phyloP scores from a whole-genome alignment of 2,797 vertebrate genomes.

The Parambassis ranga region DNA sequence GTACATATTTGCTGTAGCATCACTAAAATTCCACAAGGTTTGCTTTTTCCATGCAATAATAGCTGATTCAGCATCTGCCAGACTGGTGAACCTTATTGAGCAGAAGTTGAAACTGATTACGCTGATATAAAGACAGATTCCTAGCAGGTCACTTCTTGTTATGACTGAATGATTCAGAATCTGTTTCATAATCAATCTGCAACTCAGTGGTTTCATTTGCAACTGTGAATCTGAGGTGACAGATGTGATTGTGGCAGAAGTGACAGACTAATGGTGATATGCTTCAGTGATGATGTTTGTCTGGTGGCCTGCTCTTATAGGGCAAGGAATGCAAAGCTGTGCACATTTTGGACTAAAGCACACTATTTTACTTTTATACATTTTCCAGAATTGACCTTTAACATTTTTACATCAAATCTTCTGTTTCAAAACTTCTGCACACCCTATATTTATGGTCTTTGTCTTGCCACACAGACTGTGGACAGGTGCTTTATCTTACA shows the following conservation, averaged over 20 bases:
- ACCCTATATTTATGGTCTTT: too few species aligned
- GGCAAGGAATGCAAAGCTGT: too few species aligned
- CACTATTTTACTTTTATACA: too few species aligned
- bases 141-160: conserved; percentile 9
- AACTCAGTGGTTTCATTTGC: conserved; percentile 56
- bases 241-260: conserved; percentile 9
- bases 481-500: neutral
- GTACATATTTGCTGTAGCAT: neutral
- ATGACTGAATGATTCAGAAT: conserved; percentile 36
- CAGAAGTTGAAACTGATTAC: neutral
- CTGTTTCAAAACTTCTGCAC: too few species aligned
- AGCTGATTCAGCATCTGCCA: neutral
- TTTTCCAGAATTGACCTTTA: too few species aligned
- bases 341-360: too few species aligned
- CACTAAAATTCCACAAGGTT: neutral
- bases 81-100: neutral
- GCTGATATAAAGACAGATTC: conserved; percentile 21
- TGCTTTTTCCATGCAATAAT: neutral
- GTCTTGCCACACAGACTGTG: too few species aligned
- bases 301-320: too few species aligned
- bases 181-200: conserved; percentile 15
- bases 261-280: conserved; percentile 30
- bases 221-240: conserved; percentile 20
- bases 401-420: conserved; percentile 6
- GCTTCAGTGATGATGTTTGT: too few species aligned